Evolutionary conservation across 2,888 invertebrate species (phyloP).

Genomic region (Odontothrips loti): DNA sequence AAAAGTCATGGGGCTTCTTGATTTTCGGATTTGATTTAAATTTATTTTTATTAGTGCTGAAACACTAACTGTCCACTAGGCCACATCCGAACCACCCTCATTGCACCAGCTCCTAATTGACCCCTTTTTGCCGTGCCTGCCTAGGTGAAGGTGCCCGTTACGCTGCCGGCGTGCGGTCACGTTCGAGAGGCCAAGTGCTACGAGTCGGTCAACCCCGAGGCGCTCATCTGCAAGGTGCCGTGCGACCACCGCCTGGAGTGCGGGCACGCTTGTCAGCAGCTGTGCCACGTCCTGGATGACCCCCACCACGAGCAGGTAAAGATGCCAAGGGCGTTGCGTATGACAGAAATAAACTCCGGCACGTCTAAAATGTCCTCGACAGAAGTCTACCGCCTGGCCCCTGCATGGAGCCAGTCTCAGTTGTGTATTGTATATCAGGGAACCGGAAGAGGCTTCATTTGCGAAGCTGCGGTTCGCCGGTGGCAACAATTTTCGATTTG

Average conservation of each 20-base stretch:
- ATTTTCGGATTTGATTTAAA: too few species aligned
- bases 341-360: too few species aligned
- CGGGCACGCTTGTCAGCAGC: constrained; percentile 47
- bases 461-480: too few species aligned
- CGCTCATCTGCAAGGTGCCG: constrained; percentile 33
- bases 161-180: neutral
- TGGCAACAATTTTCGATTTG: too few species aligned
- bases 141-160: neutral
- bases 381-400: too few species aligned
- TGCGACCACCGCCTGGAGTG: constrained; percentile 46
- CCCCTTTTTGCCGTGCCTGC: neutral
- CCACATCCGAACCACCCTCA: too few species aligned
- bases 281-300: constrained; percentile 45
- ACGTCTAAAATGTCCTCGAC: too few species aligned
- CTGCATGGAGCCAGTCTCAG: neutral
- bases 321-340: neutral
- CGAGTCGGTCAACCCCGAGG: constrained; percentile 38
- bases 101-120: too few species aligned
- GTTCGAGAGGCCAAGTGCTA: neutral
- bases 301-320: constrained; percentile 42
- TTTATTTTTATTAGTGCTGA: too few species aligned
- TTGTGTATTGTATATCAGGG: neutral
- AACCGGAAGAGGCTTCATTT: neutral
- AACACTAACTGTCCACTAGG: too few species aligned
- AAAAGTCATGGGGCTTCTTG: too few species aligned